phyloP scores from a whole-genome alignment of 2,888 invertebrate species.

The Limnephilus marmoratus region DNA sequence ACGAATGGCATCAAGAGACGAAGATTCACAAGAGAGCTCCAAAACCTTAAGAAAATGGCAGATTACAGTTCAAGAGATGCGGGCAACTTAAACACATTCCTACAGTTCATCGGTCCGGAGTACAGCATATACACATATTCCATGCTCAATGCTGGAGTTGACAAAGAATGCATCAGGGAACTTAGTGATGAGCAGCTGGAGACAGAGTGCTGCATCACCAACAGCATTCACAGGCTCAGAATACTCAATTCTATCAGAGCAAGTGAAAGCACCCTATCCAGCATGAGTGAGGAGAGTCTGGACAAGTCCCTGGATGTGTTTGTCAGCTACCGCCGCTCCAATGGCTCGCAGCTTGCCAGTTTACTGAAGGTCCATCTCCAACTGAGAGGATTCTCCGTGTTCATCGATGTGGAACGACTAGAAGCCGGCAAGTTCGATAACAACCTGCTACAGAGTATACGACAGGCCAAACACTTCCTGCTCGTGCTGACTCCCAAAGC shows the following conservation, averaged over 20 bases:
- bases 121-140: conserved; percentile 98
- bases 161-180: conserved; percentile 90
- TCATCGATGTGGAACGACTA: conserved; percentile 97
- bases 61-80: conserved; percentile 97
- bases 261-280: conserved; percentile 81
- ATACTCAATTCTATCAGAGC: conserved; percentile 92
- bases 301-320: conserved; percentile 97
- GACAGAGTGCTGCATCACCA: conserved; percentile 92
- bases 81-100: conserved; percentile 91
- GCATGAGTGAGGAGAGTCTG: conserved; percentile 85
- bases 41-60: conserved; percentile 95
- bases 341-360: conserved; percentile 97
- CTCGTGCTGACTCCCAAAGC: conserved; percentile 97
- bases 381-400: conserved; percentile 95
- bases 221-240: conserved; percentile 95
- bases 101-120: conserved; percentile 90
- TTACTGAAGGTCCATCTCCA: conserved; percentile 97
- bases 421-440: conserved; percentile 99
- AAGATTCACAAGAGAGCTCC: conserved; percentile 94
- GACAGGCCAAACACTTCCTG: conserved; percentile 97
- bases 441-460: conserved; percentile 96
- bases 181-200: conserved; percentile 94
- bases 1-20: conserved; percentile 95
- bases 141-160: conserved; percentile 96
- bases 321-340: conserved; percentile 97